Evolutionary conservation across 2,797 vertebrate species (phyloP), one percentile per base, ranked within the genome.

Genomic region (Lepidocolaptes lacrymiger): DNA sequence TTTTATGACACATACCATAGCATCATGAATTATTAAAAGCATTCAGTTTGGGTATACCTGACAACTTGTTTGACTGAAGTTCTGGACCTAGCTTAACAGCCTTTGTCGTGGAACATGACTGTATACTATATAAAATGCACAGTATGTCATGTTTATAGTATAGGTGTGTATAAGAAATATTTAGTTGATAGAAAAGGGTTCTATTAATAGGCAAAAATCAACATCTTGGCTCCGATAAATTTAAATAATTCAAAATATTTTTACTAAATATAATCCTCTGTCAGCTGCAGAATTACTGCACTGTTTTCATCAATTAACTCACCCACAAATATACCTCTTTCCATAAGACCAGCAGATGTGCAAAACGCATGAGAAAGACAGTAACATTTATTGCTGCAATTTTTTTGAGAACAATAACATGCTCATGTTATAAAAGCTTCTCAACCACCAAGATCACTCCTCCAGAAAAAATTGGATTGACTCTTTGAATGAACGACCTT

Each of bases 51-150:
- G 28, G 62, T n/a, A 81, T 92, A 84, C 28, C 39, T 91, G 92
- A 81, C 85, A 93, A 73, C 12, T 96, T 94, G 86, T 95, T 96
- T 95, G 73, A 81, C 54, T 78, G 55, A 89, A 81, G 28, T 72
- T 93, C 72, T 6, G 3, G 55, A 66, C 30, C 26, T 41, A 78
- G 46, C 62, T 93, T 54, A 89, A 88, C 18, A 72, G 43, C 41
- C 69, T 84, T 88, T 63, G 41, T 44, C 1, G 0, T 7, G 24
- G 66, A 88, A 86, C n/a, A 36, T 32, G 51, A 55, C 16, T 78
- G 10, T 48, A 62, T 79, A 68, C 32, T 68, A 43, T 20, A 75
- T n/a, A 88, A 91, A 88, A 88, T 52, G 20, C 3, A 2, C 30
- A 68, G 17, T 36, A 37, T 32, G 59, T 19, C 26, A 63, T 78